Evolutionary conservation across 2,113 vertebrate genomes (phyloP), one percentile per base, ranked within the genome.

Genomic region (Lipophrys pholis): DNA sequence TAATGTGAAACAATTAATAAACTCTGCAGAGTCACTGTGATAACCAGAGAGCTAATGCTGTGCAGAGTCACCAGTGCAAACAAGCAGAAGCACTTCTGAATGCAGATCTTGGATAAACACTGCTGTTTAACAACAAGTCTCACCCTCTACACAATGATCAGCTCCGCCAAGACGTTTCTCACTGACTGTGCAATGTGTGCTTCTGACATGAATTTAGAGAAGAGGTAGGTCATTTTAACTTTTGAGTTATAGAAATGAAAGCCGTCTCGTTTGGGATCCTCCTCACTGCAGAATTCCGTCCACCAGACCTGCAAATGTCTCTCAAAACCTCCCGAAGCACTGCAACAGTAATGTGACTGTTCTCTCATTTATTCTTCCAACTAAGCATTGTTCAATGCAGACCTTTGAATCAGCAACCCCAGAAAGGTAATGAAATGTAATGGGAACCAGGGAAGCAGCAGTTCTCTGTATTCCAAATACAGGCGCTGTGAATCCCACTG

Each of bases 1-100:
- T 78, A 77, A 75, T 81, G 77, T 68, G 77, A 57, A 78, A 75
- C 69, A 85, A 64, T 83, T 85, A 89, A 89, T 89, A 80, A 89
- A 85, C 70, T 79, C 65, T 78, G 77, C 55, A 69, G 62, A 83
- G 80, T 62, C 17, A 46, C 39, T 64, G 69, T 65, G 68, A 83
- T 83, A 87, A 86, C 71, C 69, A 45, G 45, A 62, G 58, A 80
- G 54, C 61, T 65, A 11, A 76, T 64, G 70, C 53, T 62, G 69
- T 11, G 61, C 63, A 62, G n/a, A 0, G 62, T 51, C 66, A 71
- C 61, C 61, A 56, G 36, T 63, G 69, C 55, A 83, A 81, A 83
- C 65, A 30, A 30, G 21, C 21, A 30, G 21, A 81, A 78, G 61
- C 45, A 55, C 69, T 64, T 83, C 17, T 49, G 53, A 71, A 71